A percentile compares a stretch with the other conserved stretches of the same genome.
These are phyloP conservation scores for Phaonia tiefii DNA, from an alignment of 2,888 invertebrate genomes.

Conservation along the genomic window DNA sequence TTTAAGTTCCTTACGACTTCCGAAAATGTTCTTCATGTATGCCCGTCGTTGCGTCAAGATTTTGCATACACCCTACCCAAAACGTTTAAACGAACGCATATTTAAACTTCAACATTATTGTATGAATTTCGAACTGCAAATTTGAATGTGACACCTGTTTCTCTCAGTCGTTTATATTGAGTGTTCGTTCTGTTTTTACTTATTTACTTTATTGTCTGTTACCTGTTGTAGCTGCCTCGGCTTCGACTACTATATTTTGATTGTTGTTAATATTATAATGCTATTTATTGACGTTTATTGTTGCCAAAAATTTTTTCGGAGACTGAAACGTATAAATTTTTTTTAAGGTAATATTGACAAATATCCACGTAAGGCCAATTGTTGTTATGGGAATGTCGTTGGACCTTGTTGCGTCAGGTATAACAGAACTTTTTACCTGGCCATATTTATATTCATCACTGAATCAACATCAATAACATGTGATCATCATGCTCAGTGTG, in stretches of 20 bases:
- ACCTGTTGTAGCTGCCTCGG: neutral
- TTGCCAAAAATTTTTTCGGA: neutral
- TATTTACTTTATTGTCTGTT: slow-evolving; percentile 3
- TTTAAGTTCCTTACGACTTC: too few species aligned
- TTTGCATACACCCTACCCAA: too few species aligned
- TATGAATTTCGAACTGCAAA: neutral
- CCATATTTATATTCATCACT: too few species aligned
- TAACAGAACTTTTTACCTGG: too few species aligned
- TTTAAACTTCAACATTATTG: neutral
- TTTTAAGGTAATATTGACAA: neutral
- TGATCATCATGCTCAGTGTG: too few species aligned
- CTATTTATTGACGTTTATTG: neutral
- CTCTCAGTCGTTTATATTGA: neutral
- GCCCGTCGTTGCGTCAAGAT: too few species aligned
- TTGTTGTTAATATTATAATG: neutral
- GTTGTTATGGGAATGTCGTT: neutral
- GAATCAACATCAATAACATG: too few species aligned
- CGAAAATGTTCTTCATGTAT: too few species aligned
- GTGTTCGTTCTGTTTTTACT: neutral
- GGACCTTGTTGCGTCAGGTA: neutral
- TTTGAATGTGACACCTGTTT: slow-evolving; percentile 47
- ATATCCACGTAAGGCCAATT: neutral
- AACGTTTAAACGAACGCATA: too few species aligned
- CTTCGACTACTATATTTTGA: too few species aligned
- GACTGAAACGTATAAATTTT: too few species aligned